Conservation (phyloP, 2,113 vertebrate species). For the Tylochromis polylepis region DNA sequence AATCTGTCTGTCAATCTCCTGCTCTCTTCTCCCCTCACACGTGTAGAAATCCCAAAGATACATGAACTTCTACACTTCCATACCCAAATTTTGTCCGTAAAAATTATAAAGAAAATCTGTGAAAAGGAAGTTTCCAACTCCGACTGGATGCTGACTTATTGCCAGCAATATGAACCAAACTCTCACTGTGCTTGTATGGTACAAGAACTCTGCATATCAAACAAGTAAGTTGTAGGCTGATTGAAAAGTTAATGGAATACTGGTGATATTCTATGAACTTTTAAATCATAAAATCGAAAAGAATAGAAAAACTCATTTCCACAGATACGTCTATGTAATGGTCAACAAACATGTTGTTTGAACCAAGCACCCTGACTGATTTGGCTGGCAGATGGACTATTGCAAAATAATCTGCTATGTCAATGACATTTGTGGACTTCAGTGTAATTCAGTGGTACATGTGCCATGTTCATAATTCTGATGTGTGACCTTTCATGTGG, state of each 20-base stretch:
- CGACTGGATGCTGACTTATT: neutral
- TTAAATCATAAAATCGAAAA: neutral
- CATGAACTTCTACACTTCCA: neutral
- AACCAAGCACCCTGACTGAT: rapidly evolving
- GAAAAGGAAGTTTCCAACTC: neutral
- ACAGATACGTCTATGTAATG: neutral
- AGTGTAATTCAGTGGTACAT: rapidly evolving
- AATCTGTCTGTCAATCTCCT: rapidly evolving
- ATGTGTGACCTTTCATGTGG: neutral
- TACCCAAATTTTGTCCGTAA: rapidly evolving
- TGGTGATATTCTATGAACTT: neutral
- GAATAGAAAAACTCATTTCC: neutral
- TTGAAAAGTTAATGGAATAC: neutral
- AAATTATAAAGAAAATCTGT: neutral
- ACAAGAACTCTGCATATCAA: neutral
- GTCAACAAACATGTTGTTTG: neutral
- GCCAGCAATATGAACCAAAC: neutral
- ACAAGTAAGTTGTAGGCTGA: neutral
- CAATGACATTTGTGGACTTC: neutral
- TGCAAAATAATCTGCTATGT: neutral
- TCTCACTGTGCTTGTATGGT: neutral
- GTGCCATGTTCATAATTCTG: neutral
- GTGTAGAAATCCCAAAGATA: neutral
- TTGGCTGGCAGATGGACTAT: neutral
- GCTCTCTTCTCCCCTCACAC: neutral